Base-by-base conservation (phyloP, 2,888 invertebrate genomes). In the Tenthredo amoena region DNA sequence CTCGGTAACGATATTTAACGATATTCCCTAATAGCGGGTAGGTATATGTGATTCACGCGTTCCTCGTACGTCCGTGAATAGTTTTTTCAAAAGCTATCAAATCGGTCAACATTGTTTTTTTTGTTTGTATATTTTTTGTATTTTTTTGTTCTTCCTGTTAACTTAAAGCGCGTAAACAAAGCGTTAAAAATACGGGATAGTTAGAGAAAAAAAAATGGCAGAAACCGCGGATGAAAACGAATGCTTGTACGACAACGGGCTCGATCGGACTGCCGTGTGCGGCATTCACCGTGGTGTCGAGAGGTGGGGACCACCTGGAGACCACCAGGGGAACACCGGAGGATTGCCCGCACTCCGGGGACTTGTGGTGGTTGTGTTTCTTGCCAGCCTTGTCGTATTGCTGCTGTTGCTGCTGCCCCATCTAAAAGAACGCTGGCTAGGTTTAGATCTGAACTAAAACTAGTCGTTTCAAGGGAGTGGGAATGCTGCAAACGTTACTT, bases 171-270 rank as follows among this genome's bases (percentile, higher is more conserved):
- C 26, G 77, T 34, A n/a, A 55, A 34, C 47, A n/a, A 55, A 55
- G 15, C 15, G 26, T 50, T 7, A 18, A 31, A 77, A 50, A 40
- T n/a, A 71, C 37, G n/a, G 71, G 37, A 55, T 21, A 43, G 6
- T 31, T 15, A 50, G 21, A 72, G 34, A 72, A 62, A 65, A 82
- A 82, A 31, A 31, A 26, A 18, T 12, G 55, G 18, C 62, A 50
- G 62, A 85, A 84, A 84, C 77, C 86, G 86, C 88, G 88, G 86
- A 87, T 88, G 88, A 90, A 90, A 90, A 86, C 91, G 89, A 92
- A 91, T 92, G 92, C 91, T 93, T 92, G 92, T 93, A 90, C 92
- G 92, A 92, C 93, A 92, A 89, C 92, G 93, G 92, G 92, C 93
- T 93, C 92, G 91, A 91, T 91, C 90, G 91, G 91, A 93, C 93